Evolutionary conservation across 2,888 invertebrate genomes (phyloP), one percentile per base, ranked within the genome.

Genomic region (Andrena bucephala): DNA sequence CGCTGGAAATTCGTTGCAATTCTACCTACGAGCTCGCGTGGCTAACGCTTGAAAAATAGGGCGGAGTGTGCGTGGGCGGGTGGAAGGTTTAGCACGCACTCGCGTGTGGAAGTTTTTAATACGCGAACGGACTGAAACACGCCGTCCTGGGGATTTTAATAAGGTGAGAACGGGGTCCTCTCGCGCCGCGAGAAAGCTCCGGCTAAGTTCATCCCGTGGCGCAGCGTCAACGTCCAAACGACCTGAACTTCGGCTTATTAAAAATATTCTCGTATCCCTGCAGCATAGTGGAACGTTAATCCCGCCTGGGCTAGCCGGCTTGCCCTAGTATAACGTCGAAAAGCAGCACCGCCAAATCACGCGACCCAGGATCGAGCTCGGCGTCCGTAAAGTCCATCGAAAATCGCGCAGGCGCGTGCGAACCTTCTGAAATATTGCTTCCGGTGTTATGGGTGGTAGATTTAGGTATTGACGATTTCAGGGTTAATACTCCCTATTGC

Each of bases 241-340:
- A 71, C 54, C 66, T 13, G 29, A 82, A 80, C 81, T 82, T 75
- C 50, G 75, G 67, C 82, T 81, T 75, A 82, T 81, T 80, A 82
- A 82, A 75, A 82, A 75, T 81, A 82, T 73, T 57, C 79, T 16
- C 36, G 31, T 66, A 33, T 60, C 68, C 52, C 24, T 59, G 48
- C 57, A 24, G 27, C 52, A 36, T 29, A 10, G 36, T 20, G 13
- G 20, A n/a, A 3, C 54, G 31, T 68, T 74, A 68, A 74, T 74
- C 24, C 62, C 50, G 33, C 33, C n/a, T 60, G 13, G n/a, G 70
- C 70, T 27, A 13, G n/a, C 8, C 16, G 24, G 29, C 29, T 24
- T 8, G 57, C 4, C 10, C 57, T 57, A 13, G 27, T 27, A 16
- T 36, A 29, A 48, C 27, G n/a, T 48, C 42, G 1, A 33, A 52